Evolutionary conservation across 2,113 vertebrate genomes (phyloP).

Genomic region (Sialia sialis): DNA sequence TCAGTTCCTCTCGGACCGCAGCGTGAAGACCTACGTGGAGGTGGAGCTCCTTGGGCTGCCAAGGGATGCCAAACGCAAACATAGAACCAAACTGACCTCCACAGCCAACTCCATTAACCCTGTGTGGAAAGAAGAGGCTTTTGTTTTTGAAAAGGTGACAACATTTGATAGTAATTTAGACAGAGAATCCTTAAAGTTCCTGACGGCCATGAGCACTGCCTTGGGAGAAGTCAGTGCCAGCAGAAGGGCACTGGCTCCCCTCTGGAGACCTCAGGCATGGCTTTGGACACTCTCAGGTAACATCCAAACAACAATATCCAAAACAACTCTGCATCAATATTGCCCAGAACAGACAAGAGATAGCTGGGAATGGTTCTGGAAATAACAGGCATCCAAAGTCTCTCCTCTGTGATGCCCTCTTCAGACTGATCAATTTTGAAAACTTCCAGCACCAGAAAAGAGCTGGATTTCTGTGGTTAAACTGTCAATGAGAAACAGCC

Average conservation of each 20-base stretch:
- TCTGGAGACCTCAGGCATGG: neutral
- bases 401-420: neutral
- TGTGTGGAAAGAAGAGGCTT: constrained; percentile 95
- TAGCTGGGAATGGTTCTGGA: neutral
- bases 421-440: neutral
- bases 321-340: neutral
- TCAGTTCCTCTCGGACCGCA: constrained; percentile 94
- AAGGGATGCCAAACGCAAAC: constrained; percentile 91
- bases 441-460: neutral
- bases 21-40: constrained; percentile 88
- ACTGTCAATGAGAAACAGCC: neutral
- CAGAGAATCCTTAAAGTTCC: neutral
- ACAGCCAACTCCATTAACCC: constrained; percentile 91
- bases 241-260: neutral
- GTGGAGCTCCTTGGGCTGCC: constrained; percentile 93
- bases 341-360: neutral
- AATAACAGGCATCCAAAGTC: neutral
- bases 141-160: constrained; percentile 95
- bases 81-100: constrained; percentile 86
- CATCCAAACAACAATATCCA: neutral
- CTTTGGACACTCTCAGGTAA: neutral
- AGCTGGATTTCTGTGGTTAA: neutral
- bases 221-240: neutral
- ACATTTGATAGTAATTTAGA: neutral
- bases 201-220: neutral